Percentiles rank a stretch among this genome's conserved stretches.
phyloP scores from a whole-genome alignment of 2,797 vertebrate species.

The Hydrophis major region DNA sequence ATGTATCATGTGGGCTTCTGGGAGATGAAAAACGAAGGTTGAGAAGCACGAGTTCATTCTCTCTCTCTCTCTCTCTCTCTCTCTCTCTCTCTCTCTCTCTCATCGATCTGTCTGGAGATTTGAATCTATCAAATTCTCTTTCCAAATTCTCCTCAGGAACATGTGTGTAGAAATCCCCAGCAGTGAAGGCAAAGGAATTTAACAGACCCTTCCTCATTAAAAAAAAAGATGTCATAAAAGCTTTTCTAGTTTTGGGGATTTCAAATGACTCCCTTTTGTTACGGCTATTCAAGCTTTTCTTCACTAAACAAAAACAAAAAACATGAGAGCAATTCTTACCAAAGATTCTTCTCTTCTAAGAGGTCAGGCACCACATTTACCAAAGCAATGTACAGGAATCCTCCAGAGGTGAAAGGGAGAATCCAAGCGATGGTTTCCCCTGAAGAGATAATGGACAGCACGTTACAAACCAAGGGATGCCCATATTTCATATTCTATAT shows the following conservation, averaged over 20 bases:
- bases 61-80: background rate
- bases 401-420: slow-evolving; percentile 93
- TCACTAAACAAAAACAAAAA: background rate
- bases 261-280: background rate
- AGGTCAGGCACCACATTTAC: slow-evolving; percentile 96
- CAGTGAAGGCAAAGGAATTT: background rate
- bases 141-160: background rate
- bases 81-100: background rate
- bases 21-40: background rate
- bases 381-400: slow-evolving; percentile 96
- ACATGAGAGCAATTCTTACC: slow-evolving; percentile 61
- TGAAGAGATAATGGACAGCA: slow-evolving; percentile 55
- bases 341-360: slow-evolving; percentile 84
- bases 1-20: background rate
- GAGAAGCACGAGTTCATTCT: background rate
- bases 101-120: background rate
- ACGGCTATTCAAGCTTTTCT: background rate
- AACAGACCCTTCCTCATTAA: background rate
- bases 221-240: background rate
- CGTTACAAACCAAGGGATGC: slow-evolving; percentile 10
- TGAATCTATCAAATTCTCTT: background rate
- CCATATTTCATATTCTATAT: background rate
- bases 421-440: slow-evolving; percentile 89
- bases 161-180: background rate
- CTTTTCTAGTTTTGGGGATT: background rate